phyloP scores from a whole-genome alignment of 1,140 invertebrate species.

The Copidosoma floridanum region DNA sequence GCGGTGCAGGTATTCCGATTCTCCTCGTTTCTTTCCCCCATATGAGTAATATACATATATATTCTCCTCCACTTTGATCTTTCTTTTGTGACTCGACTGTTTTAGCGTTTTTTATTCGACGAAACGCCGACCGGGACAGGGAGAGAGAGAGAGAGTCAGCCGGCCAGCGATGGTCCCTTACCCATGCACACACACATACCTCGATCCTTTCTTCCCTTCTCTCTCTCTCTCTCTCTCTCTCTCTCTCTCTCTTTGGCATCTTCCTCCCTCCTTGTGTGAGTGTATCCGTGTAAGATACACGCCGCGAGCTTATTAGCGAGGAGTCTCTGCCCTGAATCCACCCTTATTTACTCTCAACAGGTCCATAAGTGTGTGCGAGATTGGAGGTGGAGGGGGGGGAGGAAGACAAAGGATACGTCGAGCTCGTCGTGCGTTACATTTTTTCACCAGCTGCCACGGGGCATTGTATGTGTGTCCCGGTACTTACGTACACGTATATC shows the following conservation, averaged over 20 bases:
- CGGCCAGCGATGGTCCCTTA: conserved; percentile 2
- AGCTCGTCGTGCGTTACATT: conserved; percentile 6
- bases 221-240: neutral
- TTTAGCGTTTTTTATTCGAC: conserved; percentile 52
- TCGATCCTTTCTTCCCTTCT: neutral
- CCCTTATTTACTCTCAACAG: too few species aligned
- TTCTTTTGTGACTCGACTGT: conserved; percentile 55
- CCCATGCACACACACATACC: too few species aligned
- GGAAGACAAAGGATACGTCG: conserved; percentile 22
- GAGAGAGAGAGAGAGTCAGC: conserved; percentile 25
- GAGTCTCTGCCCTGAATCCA: neutral
- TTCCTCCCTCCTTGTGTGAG: neutral
- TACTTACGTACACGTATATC: too few species aligned
- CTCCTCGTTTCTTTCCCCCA: conserved; percentile 6
- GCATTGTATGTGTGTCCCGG: neutral
- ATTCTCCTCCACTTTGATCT: conserved; percentile 42
- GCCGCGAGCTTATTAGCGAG: conserved; percentile 19
- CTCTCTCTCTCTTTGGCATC: neutral
- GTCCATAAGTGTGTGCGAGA: neutral
- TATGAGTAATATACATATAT: conserved; percentile 31
- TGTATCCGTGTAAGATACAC: conserved; percentile 2
- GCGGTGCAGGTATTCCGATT: conserved; percentile 7
- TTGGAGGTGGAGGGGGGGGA: neutral
- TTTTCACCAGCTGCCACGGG: conserved; percentile 6
- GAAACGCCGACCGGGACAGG: conserved; percentile 35